Conservation (phyloP, 2,888 invertebrate genomes). For the Agrochola litura region DNA sequence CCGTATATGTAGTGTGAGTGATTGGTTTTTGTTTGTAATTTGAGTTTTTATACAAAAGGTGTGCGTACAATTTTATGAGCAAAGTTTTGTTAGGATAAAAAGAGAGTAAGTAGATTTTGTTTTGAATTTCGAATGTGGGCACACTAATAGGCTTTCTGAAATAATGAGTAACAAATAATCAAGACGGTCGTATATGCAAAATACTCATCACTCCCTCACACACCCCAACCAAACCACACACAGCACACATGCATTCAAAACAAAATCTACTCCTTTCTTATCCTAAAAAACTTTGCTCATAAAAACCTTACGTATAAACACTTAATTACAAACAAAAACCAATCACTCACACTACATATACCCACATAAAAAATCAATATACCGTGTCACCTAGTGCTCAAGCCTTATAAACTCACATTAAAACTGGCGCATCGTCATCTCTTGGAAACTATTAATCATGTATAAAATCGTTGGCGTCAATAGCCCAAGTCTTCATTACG, state of each 20-base stretch:
- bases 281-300: neutral
- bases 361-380: constrained; percentile 15
- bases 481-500: constrained; percentile 56
- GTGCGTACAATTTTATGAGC: neutral
- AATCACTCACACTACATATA: constrained; percentile 26
- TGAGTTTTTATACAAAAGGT: constrained; percentile 4
- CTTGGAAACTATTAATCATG: constrained; percentile 65
- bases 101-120: neutral
- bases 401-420: constrained; percentile 44
- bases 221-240: no score
- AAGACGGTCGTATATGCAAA: no score
- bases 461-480: constrained; percentile 49
- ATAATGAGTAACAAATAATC: neutral
- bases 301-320: neutral
- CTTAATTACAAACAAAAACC: constrained; percentile 34
- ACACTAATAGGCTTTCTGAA: neutral
- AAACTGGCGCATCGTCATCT: constrained; percentile 48
- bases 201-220: no score
- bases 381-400: constrained; percentile 35
- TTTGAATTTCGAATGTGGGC: no score
- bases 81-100: neutral
- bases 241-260: no score
- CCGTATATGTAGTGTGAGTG: constrained; percentile 6
- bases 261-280: neutral
- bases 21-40: constrained; percentile 38